Evolutionary conservation across 2,113 vertebrate species (phyloP).

Genomic region (Microcebus lehilahytsara): DNA sequence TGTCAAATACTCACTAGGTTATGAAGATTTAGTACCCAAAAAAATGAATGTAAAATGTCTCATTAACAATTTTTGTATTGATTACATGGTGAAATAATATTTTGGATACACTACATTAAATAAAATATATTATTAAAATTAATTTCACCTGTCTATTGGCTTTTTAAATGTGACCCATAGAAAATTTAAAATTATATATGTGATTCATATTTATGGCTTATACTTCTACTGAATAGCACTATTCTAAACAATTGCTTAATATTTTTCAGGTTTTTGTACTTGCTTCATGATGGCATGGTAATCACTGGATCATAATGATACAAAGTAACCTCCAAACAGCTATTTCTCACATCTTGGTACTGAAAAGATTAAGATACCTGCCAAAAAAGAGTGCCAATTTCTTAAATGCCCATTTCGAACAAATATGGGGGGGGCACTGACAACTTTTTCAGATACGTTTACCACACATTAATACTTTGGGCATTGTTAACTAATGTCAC

Average conservation of each 20-base stretch:
- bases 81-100: conserved; percentile 10
- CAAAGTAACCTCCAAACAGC: neutral
- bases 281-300: neutral
- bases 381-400: neutral
- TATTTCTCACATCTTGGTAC: neutral
- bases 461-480: conserved; percentile 1
- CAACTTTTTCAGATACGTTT: conserved; percentile 43
- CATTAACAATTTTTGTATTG: conserved; percentile 8
- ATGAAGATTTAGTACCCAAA: neutral
- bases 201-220: conserved; percentile 1
- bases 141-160: neutral
- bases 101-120: neutral
- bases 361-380: neutral
- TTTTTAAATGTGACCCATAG: neutral
- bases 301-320: conserved; percentile 27
- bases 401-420: neutral
- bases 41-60: neutral
- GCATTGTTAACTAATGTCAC: neutral
- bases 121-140: conserved; percentile 21
- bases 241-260: conserved; percentile 2
- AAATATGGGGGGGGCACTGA: conserved; percentile 24
- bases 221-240: conserved; percentile 1
- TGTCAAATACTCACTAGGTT: neutral
- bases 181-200: neutral
- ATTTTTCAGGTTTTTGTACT: conserved; percentile 28